Conservation (phyloP, 2,797 vertebrate genomes). For the Eremophila alpestris region DNA sequence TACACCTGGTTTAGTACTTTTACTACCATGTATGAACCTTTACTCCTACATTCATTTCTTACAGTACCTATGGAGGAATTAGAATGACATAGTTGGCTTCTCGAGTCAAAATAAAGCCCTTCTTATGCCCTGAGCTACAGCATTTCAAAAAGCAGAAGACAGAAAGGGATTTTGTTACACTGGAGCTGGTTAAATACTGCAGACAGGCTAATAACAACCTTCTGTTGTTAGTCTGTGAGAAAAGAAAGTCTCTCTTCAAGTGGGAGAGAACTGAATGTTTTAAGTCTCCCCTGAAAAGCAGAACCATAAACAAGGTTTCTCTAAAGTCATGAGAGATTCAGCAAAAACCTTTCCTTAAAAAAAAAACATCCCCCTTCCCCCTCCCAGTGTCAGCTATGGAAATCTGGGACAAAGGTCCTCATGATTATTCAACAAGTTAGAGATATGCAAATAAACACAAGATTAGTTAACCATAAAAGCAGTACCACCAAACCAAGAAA, state of each 20-base stretch:
- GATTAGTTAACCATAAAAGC: constrained; percentile 4
- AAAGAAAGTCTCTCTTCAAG: background rate
- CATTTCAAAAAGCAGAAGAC: background rate
- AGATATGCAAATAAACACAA: constrained; percentile 25
- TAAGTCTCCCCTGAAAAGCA: background rate
- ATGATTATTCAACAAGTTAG: constrained; percentile 18
- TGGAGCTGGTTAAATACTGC: background rate
- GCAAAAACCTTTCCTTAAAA: background rate
- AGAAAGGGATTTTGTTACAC: background rate
- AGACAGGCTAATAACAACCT: background rate
- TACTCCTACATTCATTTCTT: background rate
- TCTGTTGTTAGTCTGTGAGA: background rate
- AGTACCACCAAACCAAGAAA: background rate
- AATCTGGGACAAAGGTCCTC: constrained; percentile 62
- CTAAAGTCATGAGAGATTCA: background rate
- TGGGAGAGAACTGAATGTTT: background rate
- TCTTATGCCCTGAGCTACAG: background rate
- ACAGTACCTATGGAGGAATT: background rate
- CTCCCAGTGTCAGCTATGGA: background rate
- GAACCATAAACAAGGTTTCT: background rate
- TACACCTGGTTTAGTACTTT: background rate
- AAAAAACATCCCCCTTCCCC: background rate
- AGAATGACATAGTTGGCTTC: background rate
- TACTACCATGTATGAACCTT: background rate
- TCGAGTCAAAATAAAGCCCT: background rate